Percentiles rank a stretch among this genome's conserved stretches.
These are phyloP conservation scores for Plagiodera versicolora DNA, from an alignment of 2,888 invertebrate species.

Conservation along the genomic window DNA sequence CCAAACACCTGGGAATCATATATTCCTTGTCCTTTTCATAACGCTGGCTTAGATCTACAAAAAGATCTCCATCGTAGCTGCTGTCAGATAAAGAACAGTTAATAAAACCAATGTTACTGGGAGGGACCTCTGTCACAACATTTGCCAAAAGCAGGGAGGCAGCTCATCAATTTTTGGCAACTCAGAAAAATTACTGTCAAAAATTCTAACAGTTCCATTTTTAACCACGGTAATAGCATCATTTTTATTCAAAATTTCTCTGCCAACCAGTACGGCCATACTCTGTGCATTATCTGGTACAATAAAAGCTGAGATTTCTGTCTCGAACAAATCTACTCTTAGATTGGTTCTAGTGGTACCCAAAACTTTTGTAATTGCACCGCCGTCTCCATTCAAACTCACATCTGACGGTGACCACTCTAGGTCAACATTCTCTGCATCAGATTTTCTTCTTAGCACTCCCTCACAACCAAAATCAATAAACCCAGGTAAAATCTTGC, in stretches of 20 bases:
- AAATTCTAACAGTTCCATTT: conserved; percentile 1
- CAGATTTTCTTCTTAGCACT: conserved; percentile 17
- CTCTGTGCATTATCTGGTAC: conserved; percentile 29
- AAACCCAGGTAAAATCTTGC: conserved; percentile 21
- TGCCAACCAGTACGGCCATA: conserved; percentile 32
- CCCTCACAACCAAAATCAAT: conserved; percentile 28
- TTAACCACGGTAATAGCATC: conserved; percentile 8
- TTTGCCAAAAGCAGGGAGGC: conserved; percentile 1
- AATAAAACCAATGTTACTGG: conserved; percentile 16
- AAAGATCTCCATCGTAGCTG: conserved; percentile 12
- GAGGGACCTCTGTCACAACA: conserved; percentile 5
- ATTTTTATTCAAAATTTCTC: conserved; percentile 6
- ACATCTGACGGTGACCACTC: neutral
- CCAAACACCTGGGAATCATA: conserved; percentile 19
- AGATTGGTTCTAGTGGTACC: conserved; percentile 16
- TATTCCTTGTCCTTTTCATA: conserved; percentile 13
- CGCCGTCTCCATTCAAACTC: neutral
- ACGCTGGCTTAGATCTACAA: conserved; percentile 20
- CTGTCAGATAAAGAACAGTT: conserved; percentile 15
- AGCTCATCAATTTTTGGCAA: conserved; percentile 10
- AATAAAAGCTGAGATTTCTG: conserved; percentile 23
- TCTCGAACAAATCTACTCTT: conserved; percentile 18
- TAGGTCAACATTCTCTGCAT: neutral
- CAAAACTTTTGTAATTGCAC: neutral
- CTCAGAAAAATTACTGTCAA: neutral